Conservation (phyloP, 2,888 invertebrate genomes). For the Drosophila heteroneura region DNA sequence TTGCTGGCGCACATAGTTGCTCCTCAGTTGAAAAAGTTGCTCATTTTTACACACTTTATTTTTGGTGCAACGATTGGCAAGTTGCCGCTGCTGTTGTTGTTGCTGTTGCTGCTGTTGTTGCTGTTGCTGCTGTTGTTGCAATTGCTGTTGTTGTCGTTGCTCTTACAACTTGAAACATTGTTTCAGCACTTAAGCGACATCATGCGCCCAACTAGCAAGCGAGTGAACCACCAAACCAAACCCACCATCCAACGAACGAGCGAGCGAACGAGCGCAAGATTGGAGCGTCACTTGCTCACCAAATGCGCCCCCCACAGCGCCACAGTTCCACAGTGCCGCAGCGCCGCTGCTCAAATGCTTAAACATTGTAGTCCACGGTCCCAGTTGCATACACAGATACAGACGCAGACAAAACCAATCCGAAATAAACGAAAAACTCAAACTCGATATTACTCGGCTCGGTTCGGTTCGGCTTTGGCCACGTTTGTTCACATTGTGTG, state of each 20-base stretch:
- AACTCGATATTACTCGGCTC: conserved; percentile 8
- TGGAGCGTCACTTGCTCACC: conserved; percentile 40
- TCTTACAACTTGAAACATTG: conserved; percentile 80
- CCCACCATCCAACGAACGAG: conserved; percentile 14
- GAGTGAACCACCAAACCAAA: conserved; percentile 28
- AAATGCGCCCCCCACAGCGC: conserved; percentile 45
- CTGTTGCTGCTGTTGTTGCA: conserved; percentile 1
- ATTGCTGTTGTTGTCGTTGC: conserved; percentile 61
- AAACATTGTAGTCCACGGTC: conserved; percentile 63
- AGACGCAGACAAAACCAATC: conserved; percentile 26
- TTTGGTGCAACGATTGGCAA: conserved; percentile 66
- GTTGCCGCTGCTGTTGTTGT: conserved; percentile 44
- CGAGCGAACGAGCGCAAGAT: conserved; percentile 40
- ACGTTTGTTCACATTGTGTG: conserved; percentile 45
- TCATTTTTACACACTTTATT: conserved; percentile 79
- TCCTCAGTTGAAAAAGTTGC: conserved; percentile 77
- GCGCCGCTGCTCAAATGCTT: conserved; percentile 64
- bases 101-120: not conserved
- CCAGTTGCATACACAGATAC: conserved; percentile 38
- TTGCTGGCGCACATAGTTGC: conserved; percentile 63
- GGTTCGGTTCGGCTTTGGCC: conserved; percentile 14
- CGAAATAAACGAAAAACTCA: conserved; percentile 39
- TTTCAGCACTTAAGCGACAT: conserved; percentile 81
- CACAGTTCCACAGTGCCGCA: conserved; percentile 59
- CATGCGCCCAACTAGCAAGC: conserved; percentile 61